These are phyloP conservation scores for Scophthalmus maximus DNA, from an alignment of 2,113 vertebrate genomes.

Conservation along the genomic window DNA sequence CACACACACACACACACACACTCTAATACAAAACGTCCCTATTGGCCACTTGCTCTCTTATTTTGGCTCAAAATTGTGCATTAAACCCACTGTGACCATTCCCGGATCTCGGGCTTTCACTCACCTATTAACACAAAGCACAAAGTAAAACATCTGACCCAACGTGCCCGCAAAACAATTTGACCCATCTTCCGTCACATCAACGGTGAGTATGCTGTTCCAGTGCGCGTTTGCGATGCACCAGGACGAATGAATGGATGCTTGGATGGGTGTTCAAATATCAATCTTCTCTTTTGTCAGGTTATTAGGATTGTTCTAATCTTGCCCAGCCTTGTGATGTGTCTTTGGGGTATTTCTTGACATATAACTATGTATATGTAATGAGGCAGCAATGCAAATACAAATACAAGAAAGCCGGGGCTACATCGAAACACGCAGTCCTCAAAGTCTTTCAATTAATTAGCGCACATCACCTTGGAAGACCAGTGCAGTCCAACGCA, in stretches of 20 bases:
- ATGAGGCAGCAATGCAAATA: conserved; percentile 14
- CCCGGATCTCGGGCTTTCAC: conserved; percentile 9
- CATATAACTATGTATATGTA: not conserved
- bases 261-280: conserved; percentile 19
- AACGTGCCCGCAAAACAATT: not conserved
- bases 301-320: conserved; percentile 14
- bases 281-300: conserved; percentile 9
- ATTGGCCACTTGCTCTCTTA: not conserved
- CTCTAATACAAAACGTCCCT: not conserved
- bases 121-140: conserved; percentile 19
- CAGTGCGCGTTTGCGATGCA: not conserved
- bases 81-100: conserved; percentile 3
- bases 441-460: conserved; percentile 47
- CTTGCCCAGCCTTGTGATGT: not conserved
- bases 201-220: not conserved
- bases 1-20: not conserved
- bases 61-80: conserved; percentile 11
- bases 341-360: not conserved
- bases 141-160: conserved; percentile 25
- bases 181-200: conserved; percentile 2
- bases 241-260: conserved; percentile 14
- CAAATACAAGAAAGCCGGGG: not conserved
- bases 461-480: conserved; percentile 53
- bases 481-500: conserved; percentile 50
- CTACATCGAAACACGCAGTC: conserved; percentile 11